Percentiles rank a stretch among this genome's conserved stretches.
Conservation (phyloP, 2,113 vertebrate genomes). For the Petrocephalus zakoni region DNA sequence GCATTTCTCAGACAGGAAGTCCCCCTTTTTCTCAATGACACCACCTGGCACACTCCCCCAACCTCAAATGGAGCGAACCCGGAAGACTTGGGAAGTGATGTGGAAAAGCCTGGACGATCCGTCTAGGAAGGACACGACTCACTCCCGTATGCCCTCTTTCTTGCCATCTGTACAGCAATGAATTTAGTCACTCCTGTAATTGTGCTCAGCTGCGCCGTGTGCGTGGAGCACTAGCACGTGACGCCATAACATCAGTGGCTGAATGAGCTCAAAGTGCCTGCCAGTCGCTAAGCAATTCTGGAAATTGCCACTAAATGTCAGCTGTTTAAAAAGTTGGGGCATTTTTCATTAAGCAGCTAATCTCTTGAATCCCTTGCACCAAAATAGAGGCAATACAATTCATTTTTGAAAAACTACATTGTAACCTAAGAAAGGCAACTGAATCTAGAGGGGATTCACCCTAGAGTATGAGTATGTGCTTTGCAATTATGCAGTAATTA, state of each 20-base stretch:
- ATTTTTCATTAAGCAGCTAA: not conserved
- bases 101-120: not conserved
- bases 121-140: not conserved
- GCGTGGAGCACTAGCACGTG: not conserved
- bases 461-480: too few relatives aligned
- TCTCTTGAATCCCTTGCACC: not conserved
- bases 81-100: not conserved
- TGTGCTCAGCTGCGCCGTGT: not conserved
- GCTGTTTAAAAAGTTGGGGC: not conserved
- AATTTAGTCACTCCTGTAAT: not conserved
- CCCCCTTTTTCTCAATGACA: conserved; percentile 8
- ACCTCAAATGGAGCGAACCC: not conserved
- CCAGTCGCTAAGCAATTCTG: not conserved
- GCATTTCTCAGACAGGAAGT: conserved; percentile 15
- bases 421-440: not conserved
- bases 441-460: not conserved
- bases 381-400: not conserved
- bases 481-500: not conserved
- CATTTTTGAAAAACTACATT: not conserved
- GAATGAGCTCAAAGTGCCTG: not conserved
- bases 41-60: not conserved
- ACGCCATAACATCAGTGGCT: not conserved
- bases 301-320: not conserved
- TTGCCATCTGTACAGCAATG: not conserved
- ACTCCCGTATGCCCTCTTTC: not conserved